These are phyloP conservation scores for Branchipolynoe longqiensis DNA, from an alignment of 2,888 invertebrate genomes.

Conservation along the genomic window DNA sequence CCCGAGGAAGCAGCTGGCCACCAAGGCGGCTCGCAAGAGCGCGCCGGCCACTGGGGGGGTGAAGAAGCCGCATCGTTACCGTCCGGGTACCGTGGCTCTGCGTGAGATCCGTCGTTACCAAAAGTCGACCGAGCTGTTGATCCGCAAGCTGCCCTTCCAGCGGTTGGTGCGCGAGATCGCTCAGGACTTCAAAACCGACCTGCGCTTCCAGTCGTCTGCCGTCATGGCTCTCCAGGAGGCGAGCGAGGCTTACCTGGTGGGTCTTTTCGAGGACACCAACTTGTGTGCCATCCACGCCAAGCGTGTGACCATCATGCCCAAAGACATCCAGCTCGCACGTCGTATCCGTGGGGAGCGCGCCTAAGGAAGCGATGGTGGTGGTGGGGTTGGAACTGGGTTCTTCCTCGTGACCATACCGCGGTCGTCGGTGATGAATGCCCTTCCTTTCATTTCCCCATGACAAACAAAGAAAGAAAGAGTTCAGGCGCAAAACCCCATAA, in stretches of 20 bases:
- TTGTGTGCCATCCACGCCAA: conserved; percentile 98
- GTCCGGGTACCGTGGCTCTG: conserved; percentile 82
- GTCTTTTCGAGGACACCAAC: conserved; percentile 98
- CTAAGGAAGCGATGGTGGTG: too few relatives aligned
- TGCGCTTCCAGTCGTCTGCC: conserved; percentile 82
- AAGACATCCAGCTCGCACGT: conserved; percentile 97
- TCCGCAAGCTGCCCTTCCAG: conserved; percentile 82
- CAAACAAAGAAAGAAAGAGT: too few relatives aligned
- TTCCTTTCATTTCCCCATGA: too few relatives aligned
- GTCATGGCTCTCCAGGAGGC: conserved; percentile 80
- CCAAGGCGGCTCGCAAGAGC: conserved; percentile 82
- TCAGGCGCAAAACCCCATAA: too few relatives aligned
- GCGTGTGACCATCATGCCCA: conserved; percentile 98
- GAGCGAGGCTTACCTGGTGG: conserved; percentile 79
- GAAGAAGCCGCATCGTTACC: conserved; percentile 82
- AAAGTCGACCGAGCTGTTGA: conserved; percentile 81
- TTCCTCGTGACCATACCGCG: too few relatives aligned
- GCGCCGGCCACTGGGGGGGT: conserved; percentile 82
- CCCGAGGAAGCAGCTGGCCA: conserved; percentile 81
- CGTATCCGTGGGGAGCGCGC: conserved; percentile 96
- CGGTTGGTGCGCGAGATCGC: conserved; percentile 82
- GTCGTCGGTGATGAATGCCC: too few relatives aligned
- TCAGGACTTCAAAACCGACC: conserved; percentile 82
- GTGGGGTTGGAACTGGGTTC: too few relatives aligned
- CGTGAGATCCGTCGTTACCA: conserved; percentile 82